Evolutionary conservation across 2,113 vertebrate species (phyloP).

Genomic region (Glareola pratincola): DNA sequence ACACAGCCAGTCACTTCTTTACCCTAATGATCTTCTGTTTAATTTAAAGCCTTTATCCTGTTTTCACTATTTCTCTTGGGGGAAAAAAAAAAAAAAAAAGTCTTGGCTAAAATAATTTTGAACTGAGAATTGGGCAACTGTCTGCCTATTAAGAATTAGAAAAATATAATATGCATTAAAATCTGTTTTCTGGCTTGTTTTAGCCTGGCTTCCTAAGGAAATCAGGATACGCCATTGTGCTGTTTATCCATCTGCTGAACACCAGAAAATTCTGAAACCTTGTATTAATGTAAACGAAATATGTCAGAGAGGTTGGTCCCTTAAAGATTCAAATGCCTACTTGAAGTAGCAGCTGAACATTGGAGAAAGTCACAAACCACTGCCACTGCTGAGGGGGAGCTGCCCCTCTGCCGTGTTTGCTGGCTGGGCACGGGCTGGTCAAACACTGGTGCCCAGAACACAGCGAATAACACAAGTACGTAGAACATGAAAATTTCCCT

Average conservation of each 20-base stretch:
- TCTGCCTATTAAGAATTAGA: background rate
- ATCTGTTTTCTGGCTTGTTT: background rate
- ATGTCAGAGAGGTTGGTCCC: background rate
- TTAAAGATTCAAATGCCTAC: background rate
- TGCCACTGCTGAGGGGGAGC: no score
- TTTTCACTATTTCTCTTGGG: background rate
- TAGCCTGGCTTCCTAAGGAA: background rate
- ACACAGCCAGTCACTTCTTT: background rate
- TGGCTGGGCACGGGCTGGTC: background rate
- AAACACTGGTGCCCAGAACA: background rate
- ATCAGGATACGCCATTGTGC: background rate
- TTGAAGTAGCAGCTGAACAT: background rate
- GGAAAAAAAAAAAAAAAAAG: background rate
- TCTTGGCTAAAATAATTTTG: background rate
- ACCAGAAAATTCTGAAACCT: background rate
- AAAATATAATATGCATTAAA: background rate
- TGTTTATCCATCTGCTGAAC: background rate
- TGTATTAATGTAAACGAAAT: background rate
- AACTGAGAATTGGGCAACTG: background rate
- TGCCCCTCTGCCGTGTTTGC: fast-evolving
- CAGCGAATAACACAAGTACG: background rate
- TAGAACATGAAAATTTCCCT: background rate
- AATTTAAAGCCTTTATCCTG: background rate
- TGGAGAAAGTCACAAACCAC: background rate
- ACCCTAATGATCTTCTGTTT: background rate